These are phyloP conservation scores for Chaetodon trifascialis DNA, from an alignment of 2,113 vertebrate genomes.

Conservation along the genomic window DNA sequence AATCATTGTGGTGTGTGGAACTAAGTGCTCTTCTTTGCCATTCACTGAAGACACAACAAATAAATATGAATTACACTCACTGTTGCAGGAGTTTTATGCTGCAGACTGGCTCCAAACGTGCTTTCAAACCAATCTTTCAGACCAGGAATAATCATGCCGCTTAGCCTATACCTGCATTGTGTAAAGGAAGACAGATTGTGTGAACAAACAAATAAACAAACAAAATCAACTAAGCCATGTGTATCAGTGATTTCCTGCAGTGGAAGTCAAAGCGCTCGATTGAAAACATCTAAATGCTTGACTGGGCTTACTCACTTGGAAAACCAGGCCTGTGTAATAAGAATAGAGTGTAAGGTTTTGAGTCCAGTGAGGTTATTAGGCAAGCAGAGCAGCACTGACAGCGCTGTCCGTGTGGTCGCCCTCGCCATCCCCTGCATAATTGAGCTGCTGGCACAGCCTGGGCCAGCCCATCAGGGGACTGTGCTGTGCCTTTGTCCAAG, in stretches of 20 bases:
- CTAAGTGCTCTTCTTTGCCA: not conserved
- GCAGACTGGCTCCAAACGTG: conserved; percentile 91
- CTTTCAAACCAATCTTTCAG: conserved; percentile 95
- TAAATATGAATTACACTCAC: conserved; percentile 83
- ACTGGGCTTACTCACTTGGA: conserved; percentile 46
- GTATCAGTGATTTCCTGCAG: conserved; percentile 1
- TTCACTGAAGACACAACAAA: conserved; percentile 18
- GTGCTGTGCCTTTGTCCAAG: conserved; percentile 60
- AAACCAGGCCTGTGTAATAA: conserved; percentile 49
- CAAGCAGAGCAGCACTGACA: conserved; percentile 50
- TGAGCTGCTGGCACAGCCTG: conserved; percentile 66
- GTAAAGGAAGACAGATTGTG: not conserved
- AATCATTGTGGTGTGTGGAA: conserved; percentile 39
- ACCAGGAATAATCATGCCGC: conserved; percentile 92
- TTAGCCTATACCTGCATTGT: conserved; percentile 91
- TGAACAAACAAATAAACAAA: not conserved
- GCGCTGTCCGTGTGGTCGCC: conserved; percentile 46
- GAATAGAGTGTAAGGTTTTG: conserved; percentile 39
- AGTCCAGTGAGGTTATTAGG: conserved; percentile 56
- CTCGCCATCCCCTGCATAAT: conserved; percentile 50
- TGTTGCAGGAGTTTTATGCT: conserved; percentile 93
- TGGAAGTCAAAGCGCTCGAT: conserved; percentile 9
- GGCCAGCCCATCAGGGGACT: conserved; percentile 57
- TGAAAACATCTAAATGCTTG: conserved; percentile 36
- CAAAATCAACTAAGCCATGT: not conserved